Base-by-base conservation (phyloP, 2,888 invertebrate species). In the Sinohyriopsis cumingii region DNA sequence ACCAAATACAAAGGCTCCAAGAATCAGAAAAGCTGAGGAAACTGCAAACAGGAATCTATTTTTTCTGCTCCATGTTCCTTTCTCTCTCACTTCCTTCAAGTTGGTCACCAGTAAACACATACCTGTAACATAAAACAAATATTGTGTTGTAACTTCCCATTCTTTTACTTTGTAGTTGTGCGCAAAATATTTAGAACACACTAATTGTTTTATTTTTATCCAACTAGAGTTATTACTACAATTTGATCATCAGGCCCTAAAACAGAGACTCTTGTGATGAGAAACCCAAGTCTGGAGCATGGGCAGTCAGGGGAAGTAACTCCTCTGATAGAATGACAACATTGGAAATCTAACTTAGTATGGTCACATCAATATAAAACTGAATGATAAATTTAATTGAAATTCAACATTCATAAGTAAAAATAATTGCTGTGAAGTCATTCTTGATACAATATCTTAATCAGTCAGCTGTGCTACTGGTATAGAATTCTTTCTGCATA, bases 1-100 rank as follows among this genome's bases (percentile, higher is more conserved):
- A n/a, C 89, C 90, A 74, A 89, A 89, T 56, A 90, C 84, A 74
- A 90, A 90, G 5, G 83, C 78, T 22, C 90, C 90, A 15, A 90
- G 45, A 1, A 85, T 75, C 25, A 90, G 82, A 70, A 87, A 89
- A 55, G 72, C 64, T 59, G 81, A 81, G 15, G 87, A 79, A 70
- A 84, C 78, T 12, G 57, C 68, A 22, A 82, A 67, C 7, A 86
- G 63, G n/a, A 78, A 65, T 62, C 78, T 77, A 22, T 76, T 59
- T 54, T 69, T 79, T 53, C 73, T 68, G 12, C 79, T 73, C 67
- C 81, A 78, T 12, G 72, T 68, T 20, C 59, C 69, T 25, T 65
- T 55, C 12, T 73, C 69, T 20, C 79, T 67, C 22, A 80, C 75
- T 57, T 75, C 74, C 24, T 76, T 65, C 45, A 85, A 68, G 60